Base-by-base conservation (phyloP, 2,113 vertebrate species). In the Brachyhypopomus gauderio region DNA sequence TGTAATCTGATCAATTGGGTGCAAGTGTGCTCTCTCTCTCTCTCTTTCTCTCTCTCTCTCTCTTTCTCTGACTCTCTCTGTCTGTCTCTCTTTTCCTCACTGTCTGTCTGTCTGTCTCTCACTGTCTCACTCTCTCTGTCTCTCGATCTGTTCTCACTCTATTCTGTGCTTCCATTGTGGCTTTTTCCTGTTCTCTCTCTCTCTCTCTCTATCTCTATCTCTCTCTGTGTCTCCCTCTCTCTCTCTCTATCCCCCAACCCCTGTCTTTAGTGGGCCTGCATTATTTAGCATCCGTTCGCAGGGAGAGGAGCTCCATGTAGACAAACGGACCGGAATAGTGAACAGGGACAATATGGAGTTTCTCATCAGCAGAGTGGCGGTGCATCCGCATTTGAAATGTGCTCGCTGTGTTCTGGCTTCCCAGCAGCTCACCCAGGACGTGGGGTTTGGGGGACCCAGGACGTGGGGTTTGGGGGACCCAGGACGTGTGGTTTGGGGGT, bases 1-100 rank as follows among this genome's bases (percentile, higher is more conserved):
- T 80, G 67, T 77, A 84, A 80, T 77, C 59, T 55, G 62, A 77
- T 77, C 55, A 79, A 80, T 84, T 30, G 59, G 56, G 52, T 34
- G 16, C 14, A 19, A 58, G 16, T 58, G 1, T 3, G 16, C 25
- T 20, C 64, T 38, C 30, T 69, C 64, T 69, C 34, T 20, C 30
- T 36, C 27, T 20, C 30, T 36, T 27, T 19, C 64, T 34, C 25
- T 64, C 62, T 34, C 27, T 3, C 25, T 63, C 60, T 63, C 36
- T 79, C 4, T 5, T 14, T 77, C 38, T 77, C 25, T 17, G 52
- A 30, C 36, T 64, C 75, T 27, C 23, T 69, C 23, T 79, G 30
- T 79, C 38, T 30, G 14, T 55, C 56, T 80, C 25, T 64, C 62
- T n/a, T n/a, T n/a, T n/a, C n/a, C n/a, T n/a, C n/a, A n/a, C 66